These are phyloP conservation scores for mouse (Mus musculus) DNA, from an alignment of 2,113 vertebrate species.

Conservation along the genomic window DNA sequence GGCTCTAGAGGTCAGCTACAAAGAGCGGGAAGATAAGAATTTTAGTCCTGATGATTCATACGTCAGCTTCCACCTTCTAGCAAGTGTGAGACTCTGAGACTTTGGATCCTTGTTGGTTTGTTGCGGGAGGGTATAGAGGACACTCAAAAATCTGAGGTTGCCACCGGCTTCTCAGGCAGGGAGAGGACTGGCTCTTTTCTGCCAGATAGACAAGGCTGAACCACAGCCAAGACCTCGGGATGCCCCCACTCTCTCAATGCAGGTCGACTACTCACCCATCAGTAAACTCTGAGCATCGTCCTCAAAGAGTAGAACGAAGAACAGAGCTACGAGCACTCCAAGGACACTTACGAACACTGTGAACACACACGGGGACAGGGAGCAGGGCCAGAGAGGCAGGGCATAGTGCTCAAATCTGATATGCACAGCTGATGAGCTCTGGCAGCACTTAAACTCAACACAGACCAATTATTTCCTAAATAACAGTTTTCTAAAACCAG, in stretches of 20 bases:
- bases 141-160: not conserved
- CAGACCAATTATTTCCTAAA: slow-evolving; percentile 28
- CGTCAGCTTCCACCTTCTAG: not conserved
- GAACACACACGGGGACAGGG: not conserved
- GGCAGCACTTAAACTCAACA: not conserved
- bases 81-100: not conserved
- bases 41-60: not conserved
- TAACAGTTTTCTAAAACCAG: not conserved
- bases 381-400: not conserved
- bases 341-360: not conserved
- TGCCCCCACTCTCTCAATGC: accelerated
- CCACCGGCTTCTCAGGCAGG: accelerated
- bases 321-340: not conserved
- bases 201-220: not conserved
- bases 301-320: accelerated
- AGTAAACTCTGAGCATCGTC: not conserved
- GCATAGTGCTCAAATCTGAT: not conserved
- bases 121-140: not conserved
- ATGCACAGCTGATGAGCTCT: not conserved
- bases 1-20: not conserved
- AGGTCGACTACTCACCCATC: not conserved
- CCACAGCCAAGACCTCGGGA: accelerated
- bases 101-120: not conserved
- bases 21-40: accelerated
- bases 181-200: not conserved